These are phyloP conservation scores for Polydrusus pterygomalis DNA, from an alignment of 2,888 invertebrate species.

Conservation along the genomic window DNA sequence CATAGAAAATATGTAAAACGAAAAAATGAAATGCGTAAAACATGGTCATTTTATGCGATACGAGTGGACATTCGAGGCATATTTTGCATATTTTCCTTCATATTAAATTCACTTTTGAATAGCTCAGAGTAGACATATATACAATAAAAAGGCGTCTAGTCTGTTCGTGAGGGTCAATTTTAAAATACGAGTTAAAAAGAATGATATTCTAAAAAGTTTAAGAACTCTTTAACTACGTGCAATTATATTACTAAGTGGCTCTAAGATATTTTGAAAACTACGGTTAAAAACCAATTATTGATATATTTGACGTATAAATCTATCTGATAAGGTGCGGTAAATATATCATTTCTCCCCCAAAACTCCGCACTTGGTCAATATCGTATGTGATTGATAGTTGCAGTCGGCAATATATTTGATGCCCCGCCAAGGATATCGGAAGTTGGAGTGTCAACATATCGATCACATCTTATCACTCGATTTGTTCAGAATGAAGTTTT, in stretches of 20 bases:
- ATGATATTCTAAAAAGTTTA: too few relatives aligned
- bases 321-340: conserved; percentile 8
- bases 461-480: conserved; percentile 21
- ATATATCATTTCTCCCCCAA: conserved; percentile 28
- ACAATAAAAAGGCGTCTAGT: conserved; percentile 46
- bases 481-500: neutral
- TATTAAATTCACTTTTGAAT: conserved; percentile 55
- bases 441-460: conserved; percentile 28
- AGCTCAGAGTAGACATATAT: conserved; percentile 34
- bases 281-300: conserved; percentile 21
- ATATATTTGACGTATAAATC: conserved; percentile 1
- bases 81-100: conserved; percentile 54
- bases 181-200: conserved; percentile 57
- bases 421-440: conserved; percentile 15
- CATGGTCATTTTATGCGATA: conserved; percentile 53
- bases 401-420: conserved; percentile 21
- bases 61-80: conserved; percentile 46
- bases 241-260: too few relatives aligned
- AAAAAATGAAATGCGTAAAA: conserved; percentile 47
- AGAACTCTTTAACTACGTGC: too few relatives aligned
- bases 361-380: conserved; percentile 23
- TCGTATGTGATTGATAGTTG: conserved; percentile 19
- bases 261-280: too few relatives aligned
- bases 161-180: conserved; percentile 41
- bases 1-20: conserved; percentile 44